Evolutionary conservation across 1,140 invertebrate genomes (phyloP), one percentile per base, ranked within the genome.

Genomic region (Rhynchophorus ferrugineus): DNA sequence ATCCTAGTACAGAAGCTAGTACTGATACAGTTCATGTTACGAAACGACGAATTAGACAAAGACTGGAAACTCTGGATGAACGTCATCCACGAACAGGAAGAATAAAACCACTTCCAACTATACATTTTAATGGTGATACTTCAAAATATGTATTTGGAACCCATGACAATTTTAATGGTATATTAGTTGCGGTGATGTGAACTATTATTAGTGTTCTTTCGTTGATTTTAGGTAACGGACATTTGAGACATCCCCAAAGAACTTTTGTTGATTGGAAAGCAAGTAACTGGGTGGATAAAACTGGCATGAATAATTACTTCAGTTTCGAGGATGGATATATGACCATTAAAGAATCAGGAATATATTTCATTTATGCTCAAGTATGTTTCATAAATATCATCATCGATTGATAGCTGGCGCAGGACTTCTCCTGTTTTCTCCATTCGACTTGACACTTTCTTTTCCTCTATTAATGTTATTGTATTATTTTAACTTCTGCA

Each of bases 281-380:
- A 0, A 71, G 67, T 16, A 59, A 68, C 29, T 79, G 76, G 76
- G 72, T 75, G 22, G 49, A 64, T 2, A 60, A 67, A 19, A 61
- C 71, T 3, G 68, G 66, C 1, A 71, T 71, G 66, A 65, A 62
- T 17, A 55, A 60, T 6, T 51, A 73, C 14, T 74, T 78, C 49
- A 49, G 59, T 1, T 51, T 73, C 7, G 48, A 66, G 0, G 63
- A 72, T 29, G 81, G 80, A 2, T 63, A 67, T 8, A 56, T 82
- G 1, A 76, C 73, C 0, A 71, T 83, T 2, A 71, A 72, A 34
- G 74, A 79, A 41, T 44, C 73, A 13, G 81, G 82, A 35, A 60
- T 84, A 3, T 84, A 83, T 62, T 75, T 82, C 44, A 69, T 80
- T n/a, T 83, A 83, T 61, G 78, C 78, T 2, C 82, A 84, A 65